These are phyloP conservation scores for Epsilonema sp. DNA, from an alignment of 2,888 invertebrate species.

Conservation along the genomic window DNA sequence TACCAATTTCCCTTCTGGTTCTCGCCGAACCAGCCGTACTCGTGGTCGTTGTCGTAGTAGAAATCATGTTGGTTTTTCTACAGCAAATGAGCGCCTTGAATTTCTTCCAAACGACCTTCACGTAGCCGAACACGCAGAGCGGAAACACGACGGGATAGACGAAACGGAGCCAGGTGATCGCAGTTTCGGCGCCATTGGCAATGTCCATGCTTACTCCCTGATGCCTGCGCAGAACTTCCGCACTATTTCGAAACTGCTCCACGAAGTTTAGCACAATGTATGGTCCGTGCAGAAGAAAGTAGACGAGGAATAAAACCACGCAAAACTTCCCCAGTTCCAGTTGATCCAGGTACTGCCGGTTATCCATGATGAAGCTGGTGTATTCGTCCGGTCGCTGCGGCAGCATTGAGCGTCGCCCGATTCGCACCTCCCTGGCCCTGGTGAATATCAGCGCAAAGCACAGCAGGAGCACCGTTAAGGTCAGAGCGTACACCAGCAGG, in stretches of 20 bases:
- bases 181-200: slow-evolving; percentile 14
- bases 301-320: slow-evolving; percentile 6
- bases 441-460: slow-evolving; percentile 10
- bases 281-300: slow-evolving; percentile 9
- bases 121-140: slow-evolving; percentile 13
- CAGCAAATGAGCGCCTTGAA: slow-evolving; percentile 15
- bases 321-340: slow-evolving; percentile 8
- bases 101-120: slow-evolving; percentile 19
- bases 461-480: slow-evolving; percentile 12
- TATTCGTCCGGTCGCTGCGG: slow-evolving; percentile 11
- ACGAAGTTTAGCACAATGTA: slow-evolving; percentile 8
- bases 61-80: slow-evolving; percentile 13
- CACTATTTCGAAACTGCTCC: slow-evolving; percentile 1
- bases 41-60: slow-evolving; percentile 12
- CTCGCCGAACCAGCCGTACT: too few relatives aligned
- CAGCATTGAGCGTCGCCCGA: slow-evolving; percentile 12
- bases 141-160: slow-evolving; percentile 16
- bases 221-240: background rate
- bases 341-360: slow-evolving; percentile 6
- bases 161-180: slow-evolving; percentile 19
- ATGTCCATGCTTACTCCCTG: background rate
- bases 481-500: slow-evolving; percentile 13
- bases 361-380: slow-evolving; percentile 7
- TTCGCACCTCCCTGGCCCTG: slow-evolving; percentile 11
- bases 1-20: too few relatives aligned